Percentiles rank a stretch among this genome's conserved stretches.
Conservation (phyloP, 2,113 vertebrate genomes). For the Semnopithecus entellus region DNA sequence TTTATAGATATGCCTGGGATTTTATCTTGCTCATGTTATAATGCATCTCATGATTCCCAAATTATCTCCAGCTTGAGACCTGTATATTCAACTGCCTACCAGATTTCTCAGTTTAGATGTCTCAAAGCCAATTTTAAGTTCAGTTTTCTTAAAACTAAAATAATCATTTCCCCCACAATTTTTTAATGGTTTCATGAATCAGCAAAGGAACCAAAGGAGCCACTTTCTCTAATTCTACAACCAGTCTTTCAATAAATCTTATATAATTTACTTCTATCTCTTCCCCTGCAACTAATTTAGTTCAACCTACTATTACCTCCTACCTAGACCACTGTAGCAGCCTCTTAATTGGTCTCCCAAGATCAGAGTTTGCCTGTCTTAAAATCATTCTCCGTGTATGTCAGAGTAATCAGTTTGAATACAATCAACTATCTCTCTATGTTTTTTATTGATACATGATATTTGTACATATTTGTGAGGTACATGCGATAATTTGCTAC, state of each 20-base stretch:
- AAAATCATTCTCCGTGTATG: neutral
- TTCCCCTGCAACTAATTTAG: neutral
- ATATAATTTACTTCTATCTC: slow-evolving; percentile 7
- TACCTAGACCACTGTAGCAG: neutral
- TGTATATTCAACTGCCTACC: neutral
- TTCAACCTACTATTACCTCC: neutral
- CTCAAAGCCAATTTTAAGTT: slow-evolving; percentile 9
- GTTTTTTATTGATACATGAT: neutral
- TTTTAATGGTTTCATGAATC: slow-evolving; percentile 30
- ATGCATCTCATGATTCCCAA: neutral
- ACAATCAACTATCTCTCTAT: neutral
- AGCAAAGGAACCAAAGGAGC: neutral
- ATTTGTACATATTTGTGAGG: neutral
- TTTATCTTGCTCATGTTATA: neutral
- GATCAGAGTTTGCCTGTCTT: neutral
- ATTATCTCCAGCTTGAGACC: neutral
- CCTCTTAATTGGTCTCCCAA: neutral
- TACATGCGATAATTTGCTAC: neutral
- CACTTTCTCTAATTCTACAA: neutral
- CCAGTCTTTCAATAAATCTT: neutral
- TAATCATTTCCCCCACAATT: neutral
- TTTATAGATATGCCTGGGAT: neutral
- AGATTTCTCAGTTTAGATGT: neutral
- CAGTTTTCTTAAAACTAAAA: neutral
- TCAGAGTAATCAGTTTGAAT: neutral